phyloP scores from a whole-genome alignment of 1,140 invertebrate species.

The Musca vetustissima region DNA sequence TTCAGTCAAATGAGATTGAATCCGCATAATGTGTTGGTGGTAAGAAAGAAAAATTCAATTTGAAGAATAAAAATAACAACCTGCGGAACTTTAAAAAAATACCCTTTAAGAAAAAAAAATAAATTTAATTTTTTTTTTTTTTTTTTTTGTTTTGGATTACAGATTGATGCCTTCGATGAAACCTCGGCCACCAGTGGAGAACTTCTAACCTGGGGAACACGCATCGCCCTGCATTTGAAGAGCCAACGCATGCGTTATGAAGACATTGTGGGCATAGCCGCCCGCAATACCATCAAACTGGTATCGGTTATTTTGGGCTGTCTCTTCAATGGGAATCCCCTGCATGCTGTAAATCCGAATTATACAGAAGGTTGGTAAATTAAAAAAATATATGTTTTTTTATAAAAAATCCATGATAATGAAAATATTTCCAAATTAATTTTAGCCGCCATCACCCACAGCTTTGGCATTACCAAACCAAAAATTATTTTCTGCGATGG shows the following conservation, averaged over 20 bases:
- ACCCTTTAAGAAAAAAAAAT: too few species aligned
- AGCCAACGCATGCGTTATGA: slow-evolving; percentile 36
- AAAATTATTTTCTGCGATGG: slow-evolving; percentile 47
- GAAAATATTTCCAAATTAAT: too few species aligned
- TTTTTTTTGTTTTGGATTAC: neutral
- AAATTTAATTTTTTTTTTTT: too few species aligned
- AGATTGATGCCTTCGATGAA: slow-evolving; percentile 42
- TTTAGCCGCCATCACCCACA: slow-evolving; percentile 26
- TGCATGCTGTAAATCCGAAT: slow-evolving; percentile 39
- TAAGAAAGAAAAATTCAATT: too few species aligned
- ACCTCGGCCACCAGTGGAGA: slow-evolving; percentile 37
- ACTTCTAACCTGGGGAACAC: slow-evolving; percentile 40
- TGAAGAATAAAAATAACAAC: too few species aligned
- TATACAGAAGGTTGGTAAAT: slow-evolving; percentile 37
- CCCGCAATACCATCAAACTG: slow-evolving; percentile 44
- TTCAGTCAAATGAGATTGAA: too few species aligned
- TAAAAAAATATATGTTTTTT: too few species aligned
- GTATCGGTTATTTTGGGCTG: slow-evolving; percentile 43
- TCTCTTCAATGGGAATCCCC: slow-evolving; percentile 44
- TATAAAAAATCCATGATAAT: too few species aligned
- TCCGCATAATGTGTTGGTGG: too few species aligned
- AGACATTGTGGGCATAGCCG: slow-evolving; percentile 45
- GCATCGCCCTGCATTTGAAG: slow-evolving; percentile 43
- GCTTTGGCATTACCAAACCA: slow-evolving; percentile 39
- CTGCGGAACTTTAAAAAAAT: too few species aligned